phyloP scores from a whole-genome alignment of 2,113 vertebrate species.

The Ammodramus savannarum region DNA sequence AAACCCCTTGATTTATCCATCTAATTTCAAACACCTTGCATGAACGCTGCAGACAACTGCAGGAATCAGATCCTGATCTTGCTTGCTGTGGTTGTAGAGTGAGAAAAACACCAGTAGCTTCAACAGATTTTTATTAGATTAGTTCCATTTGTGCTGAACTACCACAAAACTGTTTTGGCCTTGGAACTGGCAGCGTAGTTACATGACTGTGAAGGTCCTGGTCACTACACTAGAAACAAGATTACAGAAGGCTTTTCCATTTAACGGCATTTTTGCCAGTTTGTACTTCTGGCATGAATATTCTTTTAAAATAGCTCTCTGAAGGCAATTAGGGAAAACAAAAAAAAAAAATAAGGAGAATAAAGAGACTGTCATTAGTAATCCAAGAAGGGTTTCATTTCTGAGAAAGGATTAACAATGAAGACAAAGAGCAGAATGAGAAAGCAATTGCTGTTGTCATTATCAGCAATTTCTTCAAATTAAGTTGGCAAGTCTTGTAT shows the following conservation, averaged over 20 bases:
- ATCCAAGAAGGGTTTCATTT: slow-evolving; percentile 51
- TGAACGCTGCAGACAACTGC: neutral
- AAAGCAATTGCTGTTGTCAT: slow-evolving; percentile 56
- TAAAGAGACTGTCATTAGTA: slow-evolving; percentile 55
- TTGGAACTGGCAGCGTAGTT: neutral
- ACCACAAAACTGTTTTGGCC: neutral
- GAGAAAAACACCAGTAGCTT: neutral
- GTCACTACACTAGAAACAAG: neutral
- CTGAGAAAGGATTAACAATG: slow-evolving; percentile 56
- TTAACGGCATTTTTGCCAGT: slow-evolving; percentile 19
- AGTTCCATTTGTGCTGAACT: neutral
- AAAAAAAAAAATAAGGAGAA: slow-evolving; percentile 14
- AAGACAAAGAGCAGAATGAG: slow-evolving; percentile 59
- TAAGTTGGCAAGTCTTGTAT: slow-evolving; percentile 34
- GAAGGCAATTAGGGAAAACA: slow-evolving; percentile 52
- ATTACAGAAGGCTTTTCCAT: slow-evolving; percentile 26
- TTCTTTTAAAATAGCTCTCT: slow-evolving; percentile 31
- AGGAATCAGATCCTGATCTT: neutral
- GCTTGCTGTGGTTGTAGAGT: neutral
- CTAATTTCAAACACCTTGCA: neutral
- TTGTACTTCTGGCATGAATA: slow-evolving; percentile 42
- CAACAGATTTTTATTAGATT: neutral
- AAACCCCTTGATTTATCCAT: neutral
- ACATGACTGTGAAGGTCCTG: neutral
- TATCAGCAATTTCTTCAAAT: slow-evolving; percentile 64